phyloP scores from a whole-genome alignment of 2,113 vertebrate genomes.

The Cynoglossus semilaevis region DNA sequence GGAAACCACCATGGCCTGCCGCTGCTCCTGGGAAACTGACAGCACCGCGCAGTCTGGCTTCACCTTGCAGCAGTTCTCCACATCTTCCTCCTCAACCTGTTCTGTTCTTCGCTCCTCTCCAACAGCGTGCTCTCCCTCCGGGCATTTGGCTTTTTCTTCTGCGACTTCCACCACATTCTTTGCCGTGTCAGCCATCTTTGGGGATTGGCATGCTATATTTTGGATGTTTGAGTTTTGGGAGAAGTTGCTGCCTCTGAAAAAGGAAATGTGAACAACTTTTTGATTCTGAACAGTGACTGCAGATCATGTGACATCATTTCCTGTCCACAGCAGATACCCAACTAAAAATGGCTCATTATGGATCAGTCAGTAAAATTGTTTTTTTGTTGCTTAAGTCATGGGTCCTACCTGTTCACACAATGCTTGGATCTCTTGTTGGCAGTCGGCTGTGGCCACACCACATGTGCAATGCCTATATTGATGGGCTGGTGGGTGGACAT shows the following conservation, averaged over 20 bases:
- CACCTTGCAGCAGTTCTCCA: slow-evolving; percentile 69
- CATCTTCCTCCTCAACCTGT: slow-evolving; percentile 62
- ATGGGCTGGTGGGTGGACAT: slow-evolving; percentile 94
- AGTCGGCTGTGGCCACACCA: slow-evolving; percentile 94
- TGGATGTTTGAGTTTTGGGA: slow-evolving; percentile 87
- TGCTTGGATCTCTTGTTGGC: slow-evolving; percentile 89
- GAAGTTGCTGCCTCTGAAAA: slow-evolving; percentile 81
- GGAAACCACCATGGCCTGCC: slow-evolving; percentile 86
- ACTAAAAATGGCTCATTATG: background rate
- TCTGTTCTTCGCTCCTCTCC: slow-evolving; percentile 63
- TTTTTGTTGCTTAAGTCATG: background rate
- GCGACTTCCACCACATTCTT: slow-evolving; percentile 80
- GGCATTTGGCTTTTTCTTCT: slow-evolving; percentile 76
- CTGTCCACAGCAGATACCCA: background rate
- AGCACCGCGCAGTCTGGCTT: slow-evolving; percentile 79
- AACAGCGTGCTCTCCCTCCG: slow-evolving; percentile 72
- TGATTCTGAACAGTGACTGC: background rate
- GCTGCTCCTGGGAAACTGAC: slow-evolving; percentile 78
- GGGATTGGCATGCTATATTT: slow-evolving; percentile 86
- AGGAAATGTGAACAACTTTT: background rate
- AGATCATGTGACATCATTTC: no score
- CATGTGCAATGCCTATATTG: slow-evolving; percentile 96
- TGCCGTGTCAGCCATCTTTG: slow-evolving; percentile 85
- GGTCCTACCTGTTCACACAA: slow-evolving; percentile 86
- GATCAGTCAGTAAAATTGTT: background rate